Evolutionary conservation across 2,888 invertebrate species (phyloP).

Genomic region (Agriopis leucophaearia): DNA sequence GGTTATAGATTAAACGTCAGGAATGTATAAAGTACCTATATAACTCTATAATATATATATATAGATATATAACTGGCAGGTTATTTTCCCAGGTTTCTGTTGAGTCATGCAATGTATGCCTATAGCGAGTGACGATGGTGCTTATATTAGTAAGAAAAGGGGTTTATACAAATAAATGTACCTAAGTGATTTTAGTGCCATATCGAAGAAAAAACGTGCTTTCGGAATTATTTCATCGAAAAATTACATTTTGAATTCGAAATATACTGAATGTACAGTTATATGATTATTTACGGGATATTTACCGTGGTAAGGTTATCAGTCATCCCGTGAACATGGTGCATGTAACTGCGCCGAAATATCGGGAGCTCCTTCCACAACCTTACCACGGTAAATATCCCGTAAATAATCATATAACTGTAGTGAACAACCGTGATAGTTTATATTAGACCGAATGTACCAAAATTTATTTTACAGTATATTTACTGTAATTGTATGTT

Average conservation of each 20-base stretch:
- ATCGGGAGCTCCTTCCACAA: too few relatives aligned
- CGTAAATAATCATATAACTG: too few relatives aligned
- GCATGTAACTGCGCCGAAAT: too few relatives aligned
- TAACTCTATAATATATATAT: too few relatives aligned
- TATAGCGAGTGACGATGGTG: constrained; percentile 10
- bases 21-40: background rate
- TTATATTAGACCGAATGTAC: background rate
- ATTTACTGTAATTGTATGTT: background rate
- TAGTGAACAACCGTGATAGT: too few relatives aligned
- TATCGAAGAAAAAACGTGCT: constrained; percentile 22
- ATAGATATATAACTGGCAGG: background rate
- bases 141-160: constrained; percentile 15
- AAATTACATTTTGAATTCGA: background rate
- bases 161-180: constrained; percentile 16
- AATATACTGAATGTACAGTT: background rate
- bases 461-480: background rate
- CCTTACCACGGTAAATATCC: too few relatives aligned
- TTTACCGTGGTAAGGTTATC: too few relatives aligned
- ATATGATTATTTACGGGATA: too few relatives aligned
- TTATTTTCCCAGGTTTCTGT: background rate
- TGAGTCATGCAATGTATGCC: constrained; percentile 7
- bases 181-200: constrained; percentile 50
- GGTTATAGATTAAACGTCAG: constrained; percentile 4
- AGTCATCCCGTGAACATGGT: too few relatives aligned
- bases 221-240: background rate